Conservation (phyloP, 2,113 vertebrate species). For the Melanocharis versteri region DNA sequence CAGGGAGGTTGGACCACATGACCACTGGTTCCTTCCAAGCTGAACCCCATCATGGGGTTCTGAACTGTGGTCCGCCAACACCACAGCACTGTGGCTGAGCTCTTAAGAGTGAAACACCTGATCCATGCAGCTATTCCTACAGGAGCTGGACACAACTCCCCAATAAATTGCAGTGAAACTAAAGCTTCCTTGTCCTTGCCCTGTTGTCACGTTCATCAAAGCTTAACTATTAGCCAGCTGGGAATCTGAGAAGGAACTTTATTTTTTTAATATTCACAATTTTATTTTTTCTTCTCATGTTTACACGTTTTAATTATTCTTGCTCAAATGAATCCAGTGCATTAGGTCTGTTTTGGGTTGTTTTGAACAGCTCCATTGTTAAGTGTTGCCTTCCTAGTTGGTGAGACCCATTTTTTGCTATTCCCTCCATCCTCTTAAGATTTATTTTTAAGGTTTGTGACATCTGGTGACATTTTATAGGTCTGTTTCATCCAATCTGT, state of each 20-base stretch:
- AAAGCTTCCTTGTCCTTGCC: neutral
- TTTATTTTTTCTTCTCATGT: neutral
- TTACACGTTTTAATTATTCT: neutral
- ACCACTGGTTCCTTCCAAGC: neutral
- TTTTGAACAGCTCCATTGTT: neutral
- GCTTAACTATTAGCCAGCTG: neutral
- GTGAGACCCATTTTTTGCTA: neutral
- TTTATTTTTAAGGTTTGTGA: neutral
- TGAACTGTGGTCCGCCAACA: neutral
- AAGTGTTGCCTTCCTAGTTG: neutral
- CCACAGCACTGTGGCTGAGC: neutral
- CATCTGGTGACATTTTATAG: neutral
- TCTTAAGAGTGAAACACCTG: neutral
- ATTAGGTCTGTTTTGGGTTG: neutral
- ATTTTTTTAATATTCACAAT: neutral
- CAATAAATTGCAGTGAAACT: neutral
- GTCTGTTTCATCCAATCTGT: neutral
- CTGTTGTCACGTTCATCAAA: neutral
- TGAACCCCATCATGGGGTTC: neutral
- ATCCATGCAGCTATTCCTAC: neutral
- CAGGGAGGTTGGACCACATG: neutral
- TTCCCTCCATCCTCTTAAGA: neutral
- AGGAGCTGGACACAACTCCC: neutral
- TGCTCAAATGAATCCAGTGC: neutral
- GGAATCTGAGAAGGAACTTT: neutral